Evolutionary conservation across 2,888 invertebrate species (phyloP), one percentile per base, ranked within the genome.

Genomic region (Tetragonisca angustula): DNA sequence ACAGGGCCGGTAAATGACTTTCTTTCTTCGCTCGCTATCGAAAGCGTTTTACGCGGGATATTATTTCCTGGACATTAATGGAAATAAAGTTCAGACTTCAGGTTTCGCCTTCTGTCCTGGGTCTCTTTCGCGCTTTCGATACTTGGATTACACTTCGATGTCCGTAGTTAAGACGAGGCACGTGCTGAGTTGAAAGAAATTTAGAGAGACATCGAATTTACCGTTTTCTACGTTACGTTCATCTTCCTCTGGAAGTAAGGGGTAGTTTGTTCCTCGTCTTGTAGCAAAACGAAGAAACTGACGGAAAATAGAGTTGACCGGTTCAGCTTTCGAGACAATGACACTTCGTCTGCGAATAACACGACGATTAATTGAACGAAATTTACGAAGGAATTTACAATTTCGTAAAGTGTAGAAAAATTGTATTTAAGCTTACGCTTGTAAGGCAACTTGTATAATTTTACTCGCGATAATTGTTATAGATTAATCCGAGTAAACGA

Each of bases 1-100:
- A 61, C 77, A 24, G 17, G 15, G 2, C 49, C 62, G 52, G 32
- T 54, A 52, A 82, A 82, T 75, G 56, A 78, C 61, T 81, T 78
- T 74, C 70, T 36, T 32, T 81, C 36, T 21, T 81, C 36, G 59
- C 56, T 49, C 54, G 27, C 67, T 75, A 52, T 67, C 43, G 52
- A n/a, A 43, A 72, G 13, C 79, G 36, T 52, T 64, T 79, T 56
- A 36, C 72, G 56, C 9, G 56, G 6, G 32, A 68, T 67, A 50
- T 81, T 81, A 68, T 78, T 67, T 78, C 52, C 49, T 43, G 19
- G 24, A 43, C 52, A 21, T 70, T 49, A 64, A 79, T 43, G 19
- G 64, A 24, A 17, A 36, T 21, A 50, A 59, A 52, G 67, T 4
- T 1, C 3, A 36, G 43, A 43, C 43, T 1, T 43, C 9, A 43